Evolutionary conservation across 2,113 vertebrate species (phyloP).

Genomic region (Gambusia holbrooki): DNA sequence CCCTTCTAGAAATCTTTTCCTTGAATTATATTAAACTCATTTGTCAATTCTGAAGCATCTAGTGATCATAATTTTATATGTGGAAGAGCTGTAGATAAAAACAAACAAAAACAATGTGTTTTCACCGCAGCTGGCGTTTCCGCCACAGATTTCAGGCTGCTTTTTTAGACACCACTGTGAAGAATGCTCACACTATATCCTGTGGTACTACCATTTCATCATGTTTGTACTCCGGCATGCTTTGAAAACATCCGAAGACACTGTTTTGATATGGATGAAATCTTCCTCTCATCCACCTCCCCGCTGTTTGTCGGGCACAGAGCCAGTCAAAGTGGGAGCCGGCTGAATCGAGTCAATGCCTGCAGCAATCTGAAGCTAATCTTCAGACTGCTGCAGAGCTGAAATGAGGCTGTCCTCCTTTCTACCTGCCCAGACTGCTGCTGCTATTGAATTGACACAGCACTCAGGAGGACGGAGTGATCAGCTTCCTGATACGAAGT

Average conservation of each 20-base stretch:
- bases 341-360: conserved; percentile 53
- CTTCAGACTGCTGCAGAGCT: conserved; percentile 42
- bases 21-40: background rate
- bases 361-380: conserved; percentile 63
- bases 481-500: conserved; percentile 63
- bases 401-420: conserved; percentile 59
- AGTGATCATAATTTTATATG: background rate
- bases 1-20: background rate
- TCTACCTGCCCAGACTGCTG: conserved; percentile 36
- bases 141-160: background rate
- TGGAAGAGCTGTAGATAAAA: background rate
- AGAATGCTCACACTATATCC: background rate
- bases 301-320: conserved; percentile 39
- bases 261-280: conserved; percentile 39
- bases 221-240: conserved; percentile 16
- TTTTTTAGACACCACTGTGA: conserved; percentile 20
- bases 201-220: conserved; percentile 27
- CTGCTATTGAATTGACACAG: conserved; percentile 60
- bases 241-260: conserved; percentile 42
- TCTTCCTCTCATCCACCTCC: conserved; percentile 41
- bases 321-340: conserved; percentile 44
- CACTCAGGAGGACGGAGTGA: conserved; percentile 45
- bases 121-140: too few relatives aligned
- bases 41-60: background rate
- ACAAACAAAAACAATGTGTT: background rate